Evolutionary conservation across 2,888 invertebrate species (phyloP), one percentile per base, ranked within the genome.

Genomic region (Apamea crenata): DNA sequence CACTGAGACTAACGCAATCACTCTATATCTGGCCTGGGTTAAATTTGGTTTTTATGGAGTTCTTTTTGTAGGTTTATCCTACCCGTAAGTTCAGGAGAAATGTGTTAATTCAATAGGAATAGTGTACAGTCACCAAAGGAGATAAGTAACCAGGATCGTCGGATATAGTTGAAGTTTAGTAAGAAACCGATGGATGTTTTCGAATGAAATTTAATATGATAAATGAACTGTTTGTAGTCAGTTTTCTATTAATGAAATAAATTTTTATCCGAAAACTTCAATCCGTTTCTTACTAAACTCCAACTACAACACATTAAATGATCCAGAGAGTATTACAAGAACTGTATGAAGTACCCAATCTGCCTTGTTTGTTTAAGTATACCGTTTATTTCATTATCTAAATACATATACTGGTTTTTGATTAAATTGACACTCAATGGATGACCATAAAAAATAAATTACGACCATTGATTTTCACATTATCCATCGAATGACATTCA

Each of bases 1-100:
- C 92, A 87, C 90, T 90, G 77, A 82, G 78, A 81, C 80, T 76
- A 86, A 81, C 77, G 88, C 88, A 90, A 90, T 90, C 89, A 87
- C 85, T 89, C 87, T 81, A 87, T 84, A 88, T 88, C 77, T 87
- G 79, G 86, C 74, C 81, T 83, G 71, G 29, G 70, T 84, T 88
- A 77, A 78, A 74, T 77, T 84, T 53, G 88, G 89, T 72, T 91
- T 91, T 90, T 84, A 93, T 91, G 56, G 18, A 40, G 21, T 70
- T n/a, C 1, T 21, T 76, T 65, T 69, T 44, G 29, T 16, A 53
- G 6, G 16, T 25, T 81, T 44, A 25, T 12, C 4, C 21, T 1
- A 70, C 44, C 1, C 7, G 16, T 6, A 61, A 16, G 0, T 4
- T 47, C 16, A 16, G 18, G 16, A 25, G 1, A 32, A n/a, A n/a